Conservation (phyloP, 1,140 invertebrate species). For the Lepidotrigona ventralis region DNA sequence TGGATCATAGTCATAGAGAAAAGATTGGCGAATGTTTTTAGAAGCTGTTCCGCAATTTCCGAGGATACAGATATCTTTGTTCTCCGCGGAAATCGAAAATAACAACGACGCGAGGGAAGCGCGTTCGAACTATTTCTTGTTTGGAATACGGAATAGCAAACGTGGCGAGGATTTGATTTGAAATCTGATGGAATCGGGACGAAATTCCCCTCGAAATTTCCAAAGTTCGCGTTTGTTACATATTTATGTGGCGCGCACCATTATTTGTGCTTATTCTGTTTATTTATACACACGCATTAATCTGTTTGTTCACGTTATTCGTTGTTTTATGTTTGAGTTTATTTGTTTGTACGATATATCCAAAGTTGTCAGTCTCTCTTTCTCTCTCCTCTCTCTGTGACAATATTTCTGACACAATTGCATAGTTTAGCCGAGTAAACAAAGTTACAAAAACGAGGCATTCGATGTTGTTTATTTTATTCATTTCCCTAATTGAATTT, state of each 20-base stretch:
- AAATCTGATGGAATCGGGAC: neutral
- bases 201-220: neutral
- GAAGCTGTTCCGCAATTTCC: too few relatives aligned
- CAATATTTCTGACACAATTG: neutral
- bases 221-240: neutral
- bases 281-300: neutral
- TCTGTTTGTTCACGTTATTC: neutral
- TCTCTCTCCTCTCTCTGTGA: too few relatives aligned
- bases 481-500: neutral
- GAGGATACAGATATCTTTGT: too few relatives aligned
- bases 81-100: neutral
- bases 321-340: neutral
- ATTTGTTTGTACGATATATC: neutral
- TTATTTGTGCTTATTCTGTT: neutral
- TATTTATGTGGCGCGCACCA: neutral
- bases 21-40: too few relatives aligned
- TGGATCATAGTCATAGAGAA: too few relatives aligned
- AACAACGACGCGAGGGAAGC: neutral
- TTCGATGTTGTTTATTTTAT: neutral
- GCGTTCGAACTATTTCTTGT: neutral
- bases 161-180: neutral
- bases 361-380: neutral
- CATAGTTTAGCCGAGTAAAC: neutral
- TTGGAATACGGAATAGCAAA: neutral
- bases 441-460: neutral